These are phyloP conservation scores for Glaucomys volans DNA, from an alignment of 2,113 vertebrate genomes.

Conservation along the genomic window DNA sequence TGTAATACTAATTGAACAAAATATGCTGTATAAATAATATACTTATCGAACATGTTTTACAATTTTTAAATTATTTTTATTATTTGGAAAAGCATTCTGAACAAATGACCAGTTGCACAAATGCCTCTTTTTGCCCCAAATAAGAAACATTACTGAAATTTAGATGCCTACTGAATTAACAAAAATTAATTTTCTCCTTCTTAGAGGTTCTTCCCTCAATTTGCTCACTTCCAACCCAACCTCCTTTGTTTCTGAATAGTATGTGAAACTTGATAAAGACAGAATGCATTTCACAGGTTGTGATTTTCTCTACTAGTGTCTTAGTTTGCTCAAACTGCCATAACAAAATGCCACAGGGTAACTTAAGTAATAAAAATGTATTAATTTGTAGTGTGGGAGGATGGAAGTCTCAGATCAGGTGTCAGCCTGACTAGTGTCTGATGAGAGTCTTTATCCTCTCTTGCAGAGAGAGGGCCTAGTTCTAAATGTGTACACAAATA, in stretches of 20 bases:
- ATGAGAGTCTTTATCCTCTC: background rate
- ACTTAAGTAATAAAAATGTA: background rate
- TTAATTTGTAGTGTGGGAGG: background rate
- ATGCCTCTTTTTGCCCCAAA: background rate
- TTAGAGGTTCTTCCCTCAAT: background rate
- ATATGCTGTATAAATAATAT: background rate
- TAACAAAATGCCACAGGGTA: background rate
- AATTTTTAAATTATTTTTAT: no score
- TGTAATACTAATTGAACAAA: background rate
- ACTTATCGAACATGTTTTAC: background rate
- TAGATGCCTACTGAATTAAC: background rate
- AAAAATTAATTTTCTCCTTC: background rate
- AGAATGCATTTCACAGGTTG: background rate
- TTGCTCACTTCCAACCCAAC: background rate
- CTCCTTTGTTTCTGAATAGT: background rate
- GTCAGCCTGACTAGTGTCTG: background rate
- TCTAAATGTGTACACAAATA: background rate
- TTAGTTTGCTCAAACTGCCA: background rate
- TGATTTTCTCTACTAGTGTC: background rate
- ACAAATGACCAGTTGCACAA: fast-evolving
- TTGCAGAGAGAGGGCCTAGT: background rate
- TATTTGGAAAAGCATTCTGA: background rate
- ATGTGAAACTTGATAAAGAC: background rate
- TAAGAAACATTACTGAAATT: background rate
- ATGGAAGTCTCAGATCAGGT: fast-evolving